Evolutionary conservation across 92 coral and sea anemone genomes (phyloP).

Genomic region (Blastomussa wellsi): DNA sequence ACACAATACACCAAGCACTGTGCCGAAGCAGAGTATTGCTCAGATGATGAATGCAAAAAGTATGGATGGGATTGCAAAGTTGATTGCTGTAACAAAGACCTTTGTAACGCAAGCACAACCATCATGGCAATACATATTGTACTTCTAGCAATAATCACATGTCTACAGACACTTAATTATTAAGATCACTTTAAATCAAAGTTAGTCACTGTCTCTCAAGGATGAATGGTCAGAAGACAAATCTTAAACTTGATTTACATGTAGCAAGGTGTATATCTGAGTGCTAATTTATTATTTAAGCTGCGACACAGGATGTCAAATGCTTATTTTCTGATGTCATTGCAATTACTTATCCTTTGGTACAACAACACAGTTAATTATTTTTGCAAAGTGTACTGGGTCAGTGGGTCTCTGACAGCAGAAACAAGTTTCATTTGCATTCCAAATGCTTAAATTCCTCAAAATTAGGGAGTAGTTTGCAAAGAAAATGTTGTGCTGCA

Average conservation of each 20-base stretch:
- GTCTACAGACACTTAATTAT: background rate
- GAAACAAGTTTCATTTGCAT: background rate
- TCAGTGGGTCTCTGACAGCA: background rate
- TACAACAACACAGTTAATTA: background rate
- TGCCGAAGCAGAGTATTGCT: background rate
- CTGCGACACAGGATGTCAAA: background rate
- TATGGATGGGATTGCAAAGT: background rate
- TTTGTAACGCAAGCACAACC: background rate
- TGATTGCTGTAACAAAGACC: background rate
- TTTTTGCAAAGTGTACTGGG: background rate
- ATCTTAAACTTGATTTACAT: background rate
- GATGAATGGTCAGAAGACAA: background rate
- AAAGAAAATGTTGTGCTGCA: background rate
- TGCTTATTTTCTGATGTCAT: background rate
- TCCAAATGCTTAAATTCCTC: background rate
- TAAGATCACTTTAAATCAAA: background rate
- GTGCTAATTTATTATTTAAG: background rate
- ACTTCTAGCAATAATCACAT: background rate
- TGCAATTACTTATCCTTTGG: background rate
- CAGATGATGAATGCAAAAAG: background rate
- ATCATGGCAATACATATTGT: background rate
- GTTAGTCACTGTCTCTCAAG: background rate
- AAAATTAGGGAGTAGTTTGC: background rate
- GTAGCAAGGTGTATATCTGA: background rate
- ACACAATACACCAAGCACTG: constrained; percentile 13